Percentiles rank a stretch among this genome's conserved stretches.
Conservation (phyloP, 2,888 invertebrate species). For the Piscicola geometra region DNA sequence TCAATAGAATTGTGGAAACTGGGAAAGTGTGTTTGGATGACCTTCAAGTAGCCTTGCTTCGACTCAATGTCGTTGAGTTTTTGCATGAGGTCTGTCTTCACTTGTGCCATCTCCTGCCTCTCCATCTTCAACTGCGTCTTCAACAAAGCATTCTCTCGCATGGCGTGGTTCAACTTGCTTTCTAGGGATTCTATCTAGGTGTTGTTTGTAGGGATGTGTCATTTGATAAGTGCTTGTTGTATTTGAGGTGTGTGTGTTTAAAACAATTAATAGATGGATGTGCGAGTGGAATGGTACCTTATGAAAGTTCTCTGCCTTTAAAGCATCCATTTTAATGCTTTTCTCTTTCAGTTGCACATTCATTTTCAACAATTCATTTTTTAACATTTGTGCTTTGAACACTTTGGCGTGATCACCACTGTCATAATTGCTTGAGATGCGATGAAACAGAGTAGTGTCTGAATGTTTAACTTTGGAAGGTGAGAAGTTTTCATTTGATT, state of each 20-base stretch:
- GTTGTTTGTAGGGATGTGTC: too few relatives aligned
- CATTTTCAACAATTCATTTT: constrained; percentile 13
- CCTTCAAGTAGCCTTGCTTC: neutral
- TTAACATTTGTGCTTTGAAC: neutral
- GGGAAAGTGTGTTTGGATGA: neutral
- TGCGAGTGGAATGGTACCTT: too few relatives aligned
- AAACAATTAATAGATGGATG: too few relatives aligned
- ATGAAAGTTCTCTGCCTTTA: constrained; percentile 13
- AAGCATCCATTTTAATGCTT: neutral
- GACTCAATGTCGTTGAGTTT: constrained; percentile 4
- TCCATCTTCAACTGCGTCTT: neutral
- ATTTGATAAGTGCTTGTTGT: too few relatives aligned
- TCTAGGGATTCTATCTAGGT: neutral
- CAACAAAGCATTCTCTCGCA: neutral
- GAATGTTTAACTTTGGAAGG: neutral
- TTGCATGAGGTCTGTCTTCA: neutral
- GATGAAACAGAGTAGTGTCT: neutral
- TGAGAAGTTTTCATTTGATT: neutral
- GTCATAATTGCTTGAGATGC: neutral
- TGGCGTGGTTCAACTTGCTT: neutral
- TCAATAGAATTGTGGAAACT: too few relatives aligned
- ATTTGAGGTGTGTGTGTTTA: too few relatives aligned
- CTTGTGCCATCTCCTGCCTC: neutral
- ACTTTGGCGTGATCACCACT: neutral
- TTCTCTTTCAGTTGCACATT: constrained; percentile 11